A percentile compares a stretch with the other conserved stretches of the same genome.
These are phyloP conservation scores for Drosophila affinis DNA, from an alignment of 2,888 invertebrate genomes.

Conservation along the genomic window DNA sequence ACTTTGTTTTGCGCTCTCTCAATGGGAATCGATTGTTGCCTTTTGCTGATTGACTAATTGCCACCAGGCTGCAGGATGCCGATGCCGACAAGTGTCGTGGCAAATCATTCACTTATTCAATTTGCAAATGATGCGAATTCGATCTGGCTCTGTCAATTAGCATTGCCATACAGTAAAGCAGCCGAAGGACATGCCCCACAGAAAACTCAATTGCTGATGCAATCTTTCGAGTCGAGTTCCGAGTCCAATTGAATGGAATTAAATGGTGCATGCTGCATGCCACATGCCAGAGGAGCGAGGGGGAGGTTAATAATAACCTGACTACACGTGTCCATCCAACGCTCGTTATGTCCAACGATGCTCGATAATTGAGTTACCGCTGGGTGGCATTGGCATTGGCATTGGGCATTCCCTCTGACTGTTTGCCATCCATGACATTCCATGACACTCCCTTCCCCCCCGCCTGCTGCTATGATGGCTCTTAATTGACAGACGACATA, in stretches of 20 bases:
- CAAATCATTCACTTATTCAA: slow-evolving; percentile 42
- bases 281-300: not conserved
- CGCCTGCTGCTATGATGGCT: slow-evolving; percentile 24
- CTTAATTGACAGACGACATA: slow-evolving; percentile 62
- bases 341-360: slow-evolving; percentile 47
- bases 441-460: not conserved
- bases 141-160: slow-evolving; percentile 35
- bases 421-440: slow-evolving; percentile 38
- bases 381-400: slow-evolving; percentile 3
- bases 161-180: not conserved
- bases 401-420: not conserved
- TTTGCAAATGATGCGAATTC: slow-evolving; percentile 43
- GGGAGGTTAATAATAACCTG: slow-evolving; percentile 41
- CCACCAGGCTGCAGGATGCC: too few species aligned
- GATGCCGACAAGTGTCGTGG: slow-evolving; percentile 27
- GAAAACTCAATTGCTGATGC: slow-evolving; percentile 30
- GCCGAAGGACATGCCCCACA: too few species aligned
- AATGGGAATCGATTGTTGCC: slow-evolving; percentile 36
- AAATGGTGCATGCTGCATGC: slow-evolving; percentile 61
- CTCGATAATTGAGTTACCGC: slow-evolving; percentile 45
- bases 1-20: slow-evolving; percentile 33
- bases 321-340: slow-evolving; percentile 47
- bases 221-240: slow-evolving; percentile 21
- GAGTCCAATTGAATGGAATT: slow-evolving; percentile 66
- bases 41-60: slow-evolving; percentile 68